phyloP scores from a whole-genome alignment of 2,113 vertebrate species.

The Penelope pileata region DNA sequence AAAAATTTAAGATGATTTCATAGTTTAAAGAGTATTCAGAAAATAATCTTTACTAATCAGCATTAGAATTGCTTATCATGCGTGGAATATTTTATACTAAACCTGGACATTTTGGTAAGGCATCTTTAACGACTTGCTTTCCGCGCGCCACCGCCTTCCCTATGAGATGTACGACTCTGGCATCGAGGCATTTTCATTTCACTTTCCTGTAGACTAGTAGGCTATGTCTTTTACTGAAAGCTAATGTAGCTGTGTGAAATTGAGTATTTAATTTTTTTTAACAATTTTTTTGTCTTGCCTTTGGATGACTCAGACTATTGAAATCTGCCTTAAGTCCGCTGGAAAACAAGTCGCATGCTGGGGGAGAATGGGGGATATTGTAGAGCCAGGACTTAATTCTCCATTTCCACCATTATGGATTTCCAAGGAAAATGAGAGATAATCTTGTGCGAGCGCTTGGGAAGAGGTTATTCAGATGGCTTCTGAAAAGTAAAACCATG shows the following conservation, averaged over 20 bases:
- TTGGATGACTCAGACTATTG: slow-evolving; percentile 7
- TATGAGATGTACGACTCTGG: slow-evolving; percentile 17
- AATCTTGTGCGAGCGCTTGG: not conserved
- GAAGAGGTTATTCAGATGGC: slow-evolving; percentile 10
- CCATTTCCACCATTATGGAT: slow-evolving; percentile 10
- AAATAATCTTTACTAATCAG: slow-evolving; percentile 58
- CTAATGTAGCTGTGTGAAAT: not conserved
- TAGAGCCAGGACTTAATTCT: not conserved
- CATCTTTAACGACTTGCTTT: slow-evolving; percentile 27
- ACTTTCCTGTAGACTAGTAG: not conserved
- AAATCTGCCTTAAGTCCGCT: not conserved
- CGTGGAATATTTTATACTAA: slow-evolving; percentile 47
- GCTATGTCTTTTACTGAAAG: slow-evolving; percentile 5
- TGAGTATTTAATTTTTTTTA: slow-evolving; percentile 16
- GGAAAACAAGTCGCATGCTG: not conserved
- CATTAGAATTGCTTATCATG: slow-evolving; percentile 57
- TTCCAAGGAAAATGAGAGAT: slow-evolving; percentile 39
- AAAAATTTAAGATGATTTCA: slow-evolving; percentile 56
- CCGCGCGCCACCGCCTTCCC: slow-evolving; percentile 47
- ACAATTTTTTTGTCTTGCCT: not conserved
- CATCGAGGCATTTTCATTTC: slow-evolving; percentile 24
- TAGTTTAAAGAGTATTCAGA: slow-evolving; percentile 53
- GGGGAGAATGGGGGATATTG: not conserved
- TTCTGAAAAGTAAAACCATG: slow-evolving; percentile 15
- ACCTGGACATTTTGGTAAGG: slow-evolving; percentile 60